Conservation (phyloP, 2,888 invertebrate genomes). For the Gymnosoma rotundatum region DNA sequence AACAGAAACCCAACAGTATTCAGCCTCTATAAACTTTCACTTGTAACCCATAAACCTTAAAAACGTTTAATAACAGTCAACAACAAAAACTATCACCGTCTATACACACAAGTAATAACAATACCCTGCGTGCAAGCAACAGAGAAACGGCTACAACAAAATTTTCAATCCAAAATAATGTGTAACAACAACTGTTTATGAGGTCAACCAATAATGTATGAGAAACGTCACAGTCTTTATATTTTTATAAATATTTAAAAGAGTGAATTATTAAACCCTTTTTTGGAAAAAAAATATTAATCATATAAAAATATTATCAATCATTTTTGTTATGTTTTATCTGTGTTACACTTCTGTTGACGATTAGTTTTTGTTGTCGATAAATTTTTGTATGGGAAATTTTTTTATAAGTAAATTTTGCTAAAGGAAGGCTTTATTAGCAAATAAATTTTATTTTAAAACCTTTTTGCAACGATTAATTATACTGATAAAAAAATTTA, state of each 20-base stretch:
- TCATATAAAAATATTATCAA: not conserved
- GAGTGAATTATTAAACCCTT: conserved; percentile 17
- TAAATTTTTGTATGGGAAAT: not conserved
- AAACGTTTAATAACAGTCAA: conserved; percentile 16
- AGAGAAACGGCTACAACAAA: conserved; percentile 13
- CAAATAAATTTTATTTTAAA: not conserved
- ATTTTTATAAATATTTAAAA: conserved; percentile 15
- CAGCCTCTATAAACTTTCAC: conserved; percentile 62
- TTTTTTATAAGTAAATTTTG: not conserved
- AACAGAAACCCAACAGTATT: conserved; percentile 21
- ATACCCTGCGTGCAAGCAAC: not conserved
- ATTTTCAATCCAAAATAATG: conserved; percentile 35
- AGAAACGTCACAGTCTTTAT: conserved; percentile 17
- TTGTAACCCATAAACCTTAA: conserved; percentile 71
- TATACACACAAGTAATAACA: conserved; percentile 33
- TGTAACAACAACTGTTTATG: conserved; percentile 67
- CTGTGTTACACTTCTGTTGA: too few relatives aligned
- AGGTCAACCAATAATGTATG: conserved; percentile 55
- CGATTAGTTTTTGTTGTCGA: not conserved
- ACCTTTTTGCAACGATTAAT: not conserved
- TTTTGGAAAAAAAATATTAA: not conserved
- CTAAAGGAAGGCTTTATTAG: not conserved
- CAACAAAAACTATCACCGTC: conserved; percentile 26
- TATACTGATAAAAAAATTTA: not conserved
- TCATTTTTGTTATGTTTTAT: too few relatives aligned